Evolutionary conservation across 1,140 invertebrate species (phyloP).

Genomic region (Trypoxylus dichotomus): DNA sequence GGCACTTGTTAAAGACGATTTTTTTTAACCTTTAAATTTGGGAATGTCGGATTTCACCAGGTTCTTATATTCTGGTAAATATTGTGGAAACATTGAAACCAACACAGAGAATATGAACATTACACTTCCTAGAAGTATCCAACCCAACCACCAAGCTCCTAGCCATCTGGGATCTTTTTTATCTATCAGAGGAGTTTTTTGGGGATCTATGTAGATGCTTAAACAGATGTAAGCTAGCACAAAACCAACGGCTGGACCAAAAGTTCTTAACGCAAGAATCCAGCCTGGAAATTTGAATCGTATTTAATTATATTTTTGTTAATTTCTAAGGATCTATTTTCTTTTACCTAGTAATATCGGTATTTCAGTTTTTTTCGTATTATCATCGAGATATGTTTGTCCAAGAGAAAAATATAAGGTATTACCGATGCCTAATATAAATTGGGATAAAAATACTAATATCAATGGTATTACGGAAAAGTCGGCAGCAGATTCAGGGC

Average conservation of each 20-base stretch:
- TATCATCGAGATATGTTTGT: slow-evolving; percentile 72
- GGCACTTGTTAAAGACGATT: too few relatives aligned
- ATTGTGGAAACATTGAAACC: slow-evolving; percentile 67
- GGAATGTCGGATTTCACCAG: slow-evolving; percentile 52
- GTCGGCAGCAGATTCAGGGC: slow-evolving; percentile 52
- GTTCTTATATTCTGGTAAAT: slow-evolving; percentile 62
- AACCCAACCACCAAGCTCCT: slow-evolving; percentile 81
- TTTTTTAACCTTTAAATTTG: slow-evolving; percentile 45
- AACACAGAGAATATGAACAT: slow-evolving; percentile 64
- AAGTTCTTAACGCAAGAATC: slow-evolving; percentile 51
- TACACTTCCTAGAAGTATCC: slow-evolving; percentile 67
- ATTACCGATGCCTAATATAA: slow-evolving; percentile 68
- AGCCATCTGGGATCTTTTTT: slow-evolving; percentile 73
- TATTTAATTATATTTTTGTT: neutral
- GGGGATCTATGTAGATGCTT: slow-evolving; percentile 70
- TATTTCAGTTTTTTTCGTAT: slow-evolving; percentile 70
- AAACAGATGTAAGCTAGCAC: slow-evolving; percentile 69
- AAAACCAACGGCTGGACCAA: slow-evolving; percentile 73
- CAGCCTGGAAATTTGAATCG: neutral
- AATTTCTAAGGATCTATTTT: neutral
- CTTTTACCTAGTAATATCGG: slow-evolving; percentile 64
- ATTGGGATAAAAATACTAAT: slow-evolving; percentile 65
- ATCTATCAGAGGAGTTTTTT: slow-evolving; percentile 67
- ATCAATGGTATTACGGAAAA: slow-evolving; percentile 59
- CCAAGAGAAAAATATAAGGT: slow-evolving; percentile 68